phyloP scores from a whole-genome alignment of 2,797 vertebrate genomes.

The Karalla daura region DNA sequence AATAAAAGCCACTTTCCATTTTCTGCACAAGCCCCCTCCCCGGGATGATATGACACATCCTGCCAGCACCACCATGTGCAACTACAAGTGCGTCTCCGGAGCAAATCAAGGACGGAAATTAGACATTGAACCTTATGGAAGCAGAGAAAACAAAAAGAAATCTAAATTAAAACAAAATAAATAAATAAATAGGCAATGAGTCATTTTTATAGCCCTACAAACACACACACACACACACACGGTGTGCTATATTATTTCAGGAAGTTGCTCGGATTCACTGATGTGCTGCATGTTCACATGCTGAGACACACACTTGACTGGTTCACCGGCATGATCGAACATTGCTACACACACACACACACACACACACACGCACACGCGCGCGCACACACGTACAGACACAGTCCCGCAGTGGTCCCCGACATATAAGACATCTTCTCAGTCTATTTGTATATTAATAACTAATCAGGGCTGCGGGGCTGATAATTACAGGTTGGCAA shows the following conservation, averaged over 20 bases:
- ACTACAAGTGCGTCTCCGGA: not conserved
- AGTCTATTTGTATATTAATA: constrained; percentile 60
- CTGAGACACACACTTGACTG: constrained; percentile 49
- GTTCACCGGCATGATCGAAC: constrained; percentile 42
- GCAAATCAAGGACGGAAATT: not conserved
- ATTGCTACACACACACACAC: constrained; percentile 20
- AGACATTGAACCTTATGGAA: not conserved
- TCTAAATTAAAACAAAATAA: no score
- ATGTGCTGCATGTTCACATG: constrained; percentile 55
- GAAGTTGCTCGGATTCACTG: constrained; percentile 43
- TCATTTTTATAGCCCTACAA: not conserved
- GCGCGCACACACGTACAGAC: constrained; percentile 1
- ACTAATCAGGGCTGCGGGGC: constrained; percentile 55
- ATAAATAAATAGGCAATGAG: not conserved
- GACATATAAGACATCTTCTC: constrained; percentile 38
- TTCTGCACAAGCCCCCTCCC: constrained; percentile 12
- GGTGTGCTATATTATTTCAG: constrained; percentile 12
- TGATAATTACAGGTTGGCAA: constrained; percentile 65
- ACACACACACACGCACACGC: not conserved
- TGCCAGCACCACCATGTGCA: constrained; percentile 14
- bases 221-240: not conserved
- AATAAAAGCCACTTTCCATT: constrained; percentile 11
- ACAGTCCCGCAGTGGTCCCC: constrained; percentile 65
- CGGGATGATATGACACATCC: constrained; percentile 25
- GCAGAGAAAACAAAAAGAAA: no score